Percentiles rank a stretch among this genome's conserved stretches.
phyloP scores from a whole-genome alignment of 2,888 invertebrate genomes.

The Napeogenes sylphis region DNA sequence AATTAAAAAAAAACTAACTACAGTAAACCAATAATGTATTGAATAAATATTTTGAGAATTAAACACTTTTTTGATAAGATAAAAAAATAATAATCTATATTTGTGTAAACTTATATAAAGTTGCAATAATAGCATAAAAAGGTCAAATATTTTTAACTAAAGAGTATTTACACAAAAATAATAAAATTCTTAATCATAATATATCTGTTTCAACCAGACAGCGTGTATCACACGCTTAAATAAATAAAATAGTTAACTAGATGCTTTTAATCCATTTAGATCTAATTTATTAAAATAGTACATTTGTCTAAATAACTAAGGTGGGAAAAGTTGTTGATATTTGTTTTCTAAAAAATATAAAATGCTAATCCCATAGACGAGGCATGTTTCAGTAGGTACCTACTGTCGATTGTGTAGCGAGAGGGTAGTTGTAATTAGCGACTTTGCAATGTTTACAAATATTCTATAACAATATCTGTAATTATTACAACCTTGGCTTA shows the following conservation, averaged over 20 bases:
- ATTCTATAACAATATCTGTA: constrained; percentile 3
- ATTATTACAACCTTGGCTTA: not conserved
- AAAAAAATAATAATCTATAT: no score
- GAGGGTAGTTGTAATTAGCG: not conserved
- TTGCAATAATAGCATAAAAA: no score
- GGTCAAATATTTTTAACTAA: no score
- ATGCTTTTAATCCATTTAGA: not conserved
- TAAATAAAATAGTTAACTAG: not conserved
- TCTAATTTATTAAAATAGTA: not conserved
- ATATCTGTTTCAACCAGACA: not conserved
- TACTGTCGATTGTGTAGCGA: constrained; percentile 6
- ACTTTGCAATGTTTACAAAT: constrained; percentile 3
- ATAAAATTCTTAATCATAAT: constrained; percentile 2
- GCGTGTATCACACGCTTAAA: constrained; percentile 1
- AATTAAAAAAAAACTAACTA: constrained; percentile 13
- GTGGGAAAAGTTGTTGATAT: constrained; percentile 22
- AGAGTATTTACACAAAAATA: no score
- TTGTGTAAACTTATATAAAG: no score
- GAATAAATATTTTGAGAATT: constrained; percentile 1
- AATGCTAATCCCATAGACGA: constrained; percentile 20
- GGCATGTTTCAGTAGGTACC: constrained; percentile 3
- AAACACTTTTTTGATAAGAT: not conserved
- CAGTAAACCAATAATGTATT: constrained; percentile 1
- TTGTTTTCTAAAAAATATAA: constrained; percentile 7
- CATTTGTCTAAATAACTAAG: constrained; percentile 9